Percentiles rank a stretch among this genome's conserved stretches.
Conservation (phyloP, 2,888 invertebrate genomes). For the Meganola albula region DNA sequence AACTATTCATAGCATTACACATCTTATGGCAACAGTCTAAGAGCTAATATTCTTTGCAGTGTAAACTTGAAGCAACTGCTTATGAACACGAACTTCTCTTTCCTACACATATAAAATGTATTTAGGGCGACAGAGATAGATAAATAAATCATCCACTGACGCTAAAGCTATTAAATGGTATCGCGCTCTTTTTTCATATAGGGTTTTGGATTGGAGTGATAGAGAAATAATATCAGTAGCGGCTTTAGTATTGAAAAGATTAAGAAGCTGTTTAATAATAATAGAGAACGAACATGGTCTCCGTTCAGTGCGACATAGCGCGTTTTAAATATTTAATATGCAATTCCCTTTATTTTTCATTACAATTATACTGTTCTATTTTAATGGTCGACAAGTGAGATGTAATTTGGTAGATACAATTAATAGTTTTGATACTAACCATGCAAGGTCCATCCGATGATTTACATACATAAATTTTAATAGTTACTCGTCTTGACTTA, state of each 20-base stretch:
- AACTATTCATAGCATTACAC: slow-evolving; percentile 20
- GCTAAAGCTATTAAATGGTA: slow-evolving; percentile 26
- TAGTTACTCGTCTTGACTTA: too few relatives aligned
- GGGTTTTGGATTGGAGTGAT: slow-evolving; percentile 36
- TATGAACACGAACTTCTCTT: slow-evolving; percentile 53
- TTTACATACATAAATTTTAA: too few relatives aligned
- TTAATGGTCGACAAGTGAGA: slow-evolving; percentile 53
- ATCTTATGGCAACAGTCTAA: slow-evolving; percentile 2
- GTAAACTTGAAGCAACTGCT: slow-evolving; percentile 41
- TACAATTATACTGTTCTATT: slow-evolving; percentile 44
- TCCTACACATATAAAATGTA: slow-evolving; percentile 41
- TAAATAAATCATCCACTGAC: slow-evolving; percentile 29
- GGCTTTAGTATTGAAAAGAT: slow-evolving; percentile 51
- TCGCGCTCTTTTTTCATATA: slow-evolving; percentile 37
- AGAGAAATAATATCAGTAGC: slow-evolving; percentile 38
- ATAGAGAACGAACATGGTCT: slow-evolving; percentile 70
- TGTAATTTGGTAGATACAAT: slow-evolving; percentile 54
- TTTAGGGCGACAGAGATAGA: slow-evolving; percentile 56
- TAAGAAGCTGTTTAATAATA: slow-evolving; percentile 73
- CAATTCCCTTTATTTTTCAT: slow-evolving; percentile 69
- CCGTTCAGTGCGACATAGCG: slow-evolving; percentile 61
- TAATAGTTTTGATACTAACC: slow-evolving; percentile 42
- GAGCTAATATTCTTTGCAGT: slow-evolving; percentile 19
- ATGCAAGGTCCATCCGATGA: slow-evolving; percentile 29
- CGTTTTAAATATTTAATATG: slow-evolving; percentile 74